Base-by-base conservation (phyloP, 2,888 invertebrate genomes). In the Oxytorus armatus region DNA sequence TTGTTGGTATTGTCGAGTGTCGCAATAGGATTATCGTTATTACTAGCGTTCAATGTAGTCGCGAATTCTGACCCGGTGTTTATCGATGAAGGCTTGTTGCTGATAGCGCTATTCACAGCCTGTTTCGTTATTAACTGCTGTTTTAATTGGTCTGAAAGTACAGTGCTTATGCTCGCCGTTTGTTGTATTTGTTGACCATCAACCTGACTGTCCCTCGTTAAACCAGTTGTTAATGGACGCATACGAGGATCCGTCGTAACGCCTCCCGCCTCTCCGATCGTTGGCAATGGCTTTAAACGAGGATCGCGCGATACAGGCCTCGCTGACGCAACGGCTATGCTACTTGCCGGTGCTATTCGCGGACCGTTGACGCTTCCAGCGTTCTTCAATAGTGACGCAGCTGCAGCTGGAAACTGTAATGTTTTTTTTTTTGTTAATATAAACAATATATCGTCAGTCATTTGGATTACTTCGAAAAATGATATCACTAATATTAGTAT, bases 341-440 rank as follows among this genome's bases (percentile, higher is more conserved):
- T 91, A 87, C 93, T 93, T 3, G 93, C 93, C 2, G 95, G 94
- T 81, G 94, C 92, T 70, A 95, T 94, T 85, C 94, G 93, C 44
- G 93, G 89, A 10, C 90, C 90, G 81, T 88, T 89, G 68, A 83
- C 89, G 36, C 86, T 83, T 29, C 87, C 86, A 7, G 86, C 87
- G 25, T 88, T 87, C 75, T 91, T 91, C 65, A 91, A 80, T 33
- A 91, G 85, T 0, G 89, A 86, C 10, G 90, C 88, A 10, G 90
- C 84, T 42, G 90, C 89, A 16, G 88, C 85, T 70, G 90, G 88
- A 61, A 89, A 90, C 91, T 90, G 77, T 2, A 76, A 73, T 11
- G 18, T 11, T 10, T 57, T 42, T 63, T 63, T 63, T 44, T 42
- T 65, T 18, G 1, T 16, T 47, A 14, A 47, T 14, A 14, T 36